phyloP scores from a whole-genome alignment of 2,797 vertebrate species.

The Tamandua tetradactyla region DNA sequence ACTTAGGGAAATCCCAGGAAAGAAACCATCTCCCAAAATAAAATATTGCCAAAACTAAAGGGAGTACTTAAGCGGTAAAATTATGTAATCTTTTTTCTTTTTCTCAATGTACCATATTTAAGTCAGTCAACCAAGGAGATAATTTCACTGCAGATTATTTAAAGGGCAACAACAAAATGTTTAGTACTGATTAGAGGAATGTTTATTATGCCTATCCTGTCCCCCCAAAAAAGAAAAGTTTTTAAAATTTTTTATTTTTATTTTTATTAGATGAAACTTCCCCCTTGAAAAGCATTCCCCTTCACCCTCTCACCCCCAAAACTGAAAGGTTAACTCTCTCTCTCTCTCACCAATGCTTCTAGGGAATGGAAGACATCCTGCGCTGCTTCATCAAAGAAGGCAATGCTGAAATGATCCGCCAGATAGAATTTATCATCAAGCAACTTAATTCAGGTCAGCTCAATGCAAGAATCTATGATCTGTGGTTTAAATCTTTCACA shows the following conservation, averaged over 20 bases:
- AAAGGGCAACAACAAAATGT: not conserved
- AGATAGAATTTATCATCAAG: slow-evolving; percentile 95
- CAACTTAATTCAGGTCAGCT: slow-evolving; percentile 94
- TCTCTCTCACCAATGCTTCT: slow-evolving; percentile 63
- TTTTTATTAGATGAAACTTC: not conserved
- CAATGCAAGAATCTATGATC: not conserved
- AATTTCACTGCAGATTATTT: slow-evolving; percentile 14
- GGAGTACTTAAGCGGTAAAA: not conserved
- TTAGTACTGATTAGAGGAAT: not conserved
- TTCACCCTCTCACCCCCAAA: not conserved
- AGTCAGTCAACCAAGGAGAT: slow-evolving; percentile 29
- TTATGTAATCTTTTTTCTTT: not conserved
- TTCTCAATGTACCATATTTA: not conserved
- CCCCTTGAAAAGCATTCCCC: not conserved
- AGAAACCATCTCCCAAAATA: not conserved
- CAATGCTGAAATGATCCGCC: slow-evolving; percentile 91
- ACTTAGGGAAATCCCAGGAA: not conserved
- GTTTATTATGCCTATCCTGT: slow-evolving; percentile 9
- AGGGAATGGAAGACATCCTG: slow-evolving; percentile 97
- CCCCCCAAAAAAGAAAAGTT: not conserved
- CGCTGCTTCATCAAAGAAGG: slow-evolving; percentile 94
- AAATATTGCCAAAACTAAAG: not conserved
- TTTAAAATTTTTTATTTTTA: not conserved
- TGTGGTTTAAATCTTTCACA: slow-evolving; percentile 54
- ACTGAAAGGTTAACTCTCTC: slow-evolving; percentile 34